Percentiles rank a stretch among this genome's conserved stretches.
Conservation (phyloP, 2,888 invertebrate species). For the Metopia argyrocephala region DNA sequence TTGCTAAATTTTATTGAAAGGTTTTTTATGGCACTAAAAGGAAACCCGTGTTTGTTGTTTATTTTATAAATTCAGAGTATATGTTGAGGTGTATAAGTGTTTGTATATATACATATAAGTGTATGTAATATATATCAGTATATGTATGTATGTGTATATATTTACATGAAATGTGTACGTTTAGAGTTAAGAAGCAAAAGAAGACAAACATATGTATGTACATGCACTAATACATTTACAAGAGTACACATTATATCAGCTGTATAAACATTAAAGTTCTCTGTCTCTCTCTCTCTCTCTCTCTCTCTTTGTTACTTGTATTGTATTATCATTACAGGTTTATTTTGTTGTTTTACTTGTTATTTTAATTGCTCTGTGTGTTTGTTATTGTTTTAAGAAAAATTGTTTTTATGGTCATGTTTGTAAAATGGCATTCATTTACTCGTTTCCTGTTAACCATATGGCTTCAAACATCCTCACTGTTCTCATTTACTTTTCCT, state of each 20-base stretch:
- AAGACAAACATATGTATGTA: conserved; percentile 12
- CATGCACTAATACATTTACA: conserved; percentile 36
- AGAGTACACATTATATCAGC: conserved; percentile 26
- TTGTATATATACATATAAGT: not conserved
- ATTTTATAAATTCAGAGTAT: not conserved
- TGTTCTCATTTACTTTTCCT: not conserved
- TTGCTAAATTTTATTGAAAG: too few relatives aligned
- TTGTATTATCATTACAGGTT: not conserved
- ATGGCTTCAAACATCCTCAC: not conserved
- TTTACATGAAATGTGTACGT: too few relatives aligned
- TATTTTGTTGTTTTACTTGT: not conserved
- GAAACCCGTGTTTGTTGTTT: not conserved
- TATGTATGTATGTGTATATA: not conserved
- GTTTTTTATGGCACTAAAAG: too few relatives aligned
- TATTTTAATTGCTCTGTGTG: not conserved
- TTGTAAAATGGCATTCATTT: conserved; percentile 25
- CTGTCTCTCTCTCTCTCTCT: not conserved
- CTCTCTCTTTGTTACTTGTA: not conserved
- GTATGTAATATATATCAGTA: not conserved
- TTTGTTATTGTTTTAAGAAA: not conserved
- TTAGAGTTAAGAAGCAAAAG: not conserved
- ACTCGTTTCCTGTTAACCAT: conserved; percentile 24
- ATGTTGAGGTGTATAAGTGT: too few relatives aligned
- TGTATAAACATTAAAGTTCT: conserved; percentile 32
- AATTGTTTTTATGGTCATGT: not conserved